Conservation (phyloP, 2,113 vertebrate genomes). For the Cettia cetti region DNA sequence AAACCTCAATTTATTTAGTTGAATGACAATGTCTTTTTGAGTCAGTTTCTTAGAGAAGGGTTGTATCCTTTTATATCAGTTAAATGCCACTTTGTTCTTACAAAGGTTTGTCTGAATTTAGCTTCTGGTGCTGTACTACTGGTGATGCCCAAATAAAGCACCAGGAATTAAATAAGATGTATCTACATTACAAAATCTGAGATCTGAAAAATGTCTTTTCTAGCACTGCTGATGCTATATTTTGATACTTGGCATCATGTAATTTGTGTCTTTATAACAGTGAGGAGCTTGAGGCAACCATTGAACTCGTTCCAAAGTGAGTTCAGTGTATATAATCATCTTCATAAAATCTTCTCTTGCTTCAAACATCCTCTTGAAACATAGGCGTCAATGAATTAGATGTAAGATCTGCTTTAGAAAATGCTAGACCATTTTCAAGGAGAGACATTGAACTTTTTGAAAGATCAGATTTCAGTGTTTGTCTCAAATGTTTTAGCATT, state of each 20-base stretch:
- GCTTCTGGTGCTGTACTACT: neutral
- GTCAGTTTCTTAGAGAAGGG: neutral
- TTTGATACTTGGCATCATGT: neutral
- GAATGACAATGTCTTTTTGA: neutral
- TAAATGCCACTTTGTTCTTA: neutral
- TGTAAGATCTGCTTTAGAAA: neutral
- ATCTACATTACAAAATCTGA: neutral
- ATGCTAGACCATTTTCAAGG: neutral
- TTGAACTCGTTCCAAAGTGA: neutral
- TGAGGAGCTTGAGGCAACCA: neutral
- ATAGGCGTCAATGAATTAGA: neutral
- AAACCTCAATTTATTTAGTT: neutral
- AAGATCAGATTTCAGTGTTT: neutral
- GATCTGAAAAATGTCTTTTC: neutral
- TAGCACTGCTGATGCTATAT: neutral
- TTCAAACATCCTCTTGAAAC: neutral
- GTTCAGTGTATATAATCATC: neutral
- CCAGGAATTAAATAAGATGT: neutral
- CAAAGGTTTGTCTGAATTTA: neutral
- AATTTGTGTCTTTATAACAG: neutral
- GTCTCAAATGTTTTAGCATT: neutral
- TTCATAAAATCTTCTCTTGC: neutral
- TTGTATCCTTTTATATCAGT: neutral
- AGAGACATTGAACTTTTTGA: neutral
- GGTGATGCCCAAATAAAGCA: neutral